These are phyloP conservation scores for Dryococelus australis DNA, from an alignment of 2,888 invertebrate species.

Conservation along the genomic window DNA sequence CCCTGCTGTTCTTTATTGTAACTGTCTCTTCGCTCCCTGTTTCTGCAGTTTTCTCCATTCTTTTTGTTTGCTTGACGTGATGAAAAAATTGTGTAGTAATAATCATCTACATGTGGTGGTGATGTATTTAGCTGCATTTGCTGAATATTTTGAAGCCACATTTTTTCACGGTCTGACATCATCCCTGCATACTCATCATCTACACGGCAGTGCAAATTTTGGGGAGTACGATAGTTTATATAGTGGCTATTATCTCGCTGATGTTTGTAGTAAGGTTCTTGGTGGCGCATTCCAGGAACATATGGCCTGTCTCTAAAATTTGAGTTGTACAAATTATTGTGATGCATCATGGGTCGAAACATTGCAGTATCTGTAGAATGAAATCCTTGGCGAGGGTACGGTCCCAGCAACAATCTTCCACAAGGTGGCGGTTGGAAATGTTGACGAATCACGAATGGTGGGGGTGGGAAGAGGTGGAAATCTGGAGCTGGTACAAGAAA, in stretches of 20 bases:
- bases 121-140: conserved; percentile 91
- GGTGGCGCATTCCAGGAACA: background rate
- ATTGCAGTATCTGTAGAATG: background rate
- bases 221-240: conserved; percentile 51
- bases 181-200: conserved; percentile 87
- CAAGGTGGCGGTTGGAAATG: conserved; percentile 8
- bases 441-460: background rate
- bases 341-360: conserved; percentile 5
- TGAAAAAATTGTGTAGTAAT: conserved; percentile 87
- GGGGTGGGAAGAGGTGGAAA: background rate
- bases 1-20: conserved; percentile 35
- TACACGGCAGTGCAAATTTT: conserved; percentile 49
- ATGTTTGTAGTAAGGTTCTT: conserved; percentile 45
- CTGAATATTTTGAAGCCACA: conserved; percentile 96
- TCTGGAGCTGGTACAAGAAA: conserved; percentile 10
- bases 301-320: conserved; percentile 22
- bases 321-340: conserved; percentile 30
- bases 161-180: conserved; percentile 94
- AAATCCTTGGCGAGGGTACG: background rate
- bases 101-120: conserved; percentile 96
- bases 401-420: background rate
- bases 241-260: conserved; percentile 54
- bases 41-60: conserved; percentile 66
- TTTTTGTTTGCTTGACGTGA: conserved; percentile 69
- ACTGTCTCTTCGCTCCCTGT: conserved; percentile 60